Conservation (phyloP, 2,888 invertebrate genomes). For the Liodrosophila aerea region DNA sequence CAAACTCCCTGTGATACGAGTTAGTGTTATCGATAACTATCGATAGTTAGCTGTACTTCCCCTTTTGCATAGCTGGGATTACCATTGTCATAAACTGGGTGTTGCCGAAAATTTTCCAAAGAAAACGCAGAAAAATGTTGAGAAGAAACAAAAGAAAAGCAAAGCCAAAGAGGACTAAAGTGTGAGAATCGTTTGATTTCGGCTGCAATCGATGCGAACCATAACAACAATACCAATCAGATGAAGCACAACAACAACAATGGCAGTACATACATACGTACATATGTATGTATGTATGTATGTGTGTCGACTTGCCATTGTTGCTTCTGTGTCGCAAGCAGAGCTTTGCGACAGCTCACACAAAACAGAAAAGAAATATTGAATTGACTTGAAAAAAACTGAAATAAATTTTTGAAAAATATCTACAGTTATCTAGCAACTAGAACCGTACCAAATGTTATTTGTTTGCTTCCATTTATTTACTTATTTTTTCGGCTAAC, state of each 20-base stretch:
- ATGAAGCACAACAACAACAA: conserved; percentile 1
- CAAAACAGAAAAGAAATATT: conserved; percentile 2
- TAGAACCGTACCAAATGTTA: conserved; percentile 60
- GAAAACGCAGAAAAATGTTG: conserved; percentile 12
- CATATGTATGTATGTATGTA: conserved; percentile 5
- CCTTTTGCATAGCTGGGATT: conserved; percentile 63
- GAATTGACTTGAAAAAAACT: conserved; percentile 3
- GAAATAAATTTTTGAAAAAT: conserved; percentile 3
- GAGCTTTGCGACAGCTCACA: conserved; percentile 33
- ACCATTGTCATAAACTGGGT: conserved; percentile 82
- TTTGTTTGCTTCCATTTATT: conserved; percentile 57
- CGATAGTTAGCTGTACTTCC: conserved; percentile 17
- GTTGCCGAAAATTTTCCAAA: conserved; percentile 38
- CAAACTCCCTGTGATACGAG: too few species aligned
- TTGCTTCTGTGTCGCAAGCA: conserved; percentile 40
- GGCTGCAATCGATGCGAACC: conserved; percentile 48
- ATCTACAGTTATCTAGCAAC: background rate
- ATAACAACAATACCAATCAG: conserved; percentile 27
- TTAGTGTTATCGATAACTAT: too few species aligned
- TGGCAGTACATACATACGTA: conserved; percentile 5
- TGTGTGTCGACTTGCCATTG: conserved; percentile 22
- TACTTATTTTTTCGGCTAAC: conserved; percentile 64
- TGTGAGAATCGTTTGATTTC: conserved; percentile 64
- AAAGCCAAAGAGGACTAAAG: conserved; percentile 16
- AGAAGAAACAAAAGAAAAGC: conserved; percentile 2